Evolutionary conservation across 2,797 vertebrate species (phyloP).

Genomic region (Siniperca scherzeri): DNA sequence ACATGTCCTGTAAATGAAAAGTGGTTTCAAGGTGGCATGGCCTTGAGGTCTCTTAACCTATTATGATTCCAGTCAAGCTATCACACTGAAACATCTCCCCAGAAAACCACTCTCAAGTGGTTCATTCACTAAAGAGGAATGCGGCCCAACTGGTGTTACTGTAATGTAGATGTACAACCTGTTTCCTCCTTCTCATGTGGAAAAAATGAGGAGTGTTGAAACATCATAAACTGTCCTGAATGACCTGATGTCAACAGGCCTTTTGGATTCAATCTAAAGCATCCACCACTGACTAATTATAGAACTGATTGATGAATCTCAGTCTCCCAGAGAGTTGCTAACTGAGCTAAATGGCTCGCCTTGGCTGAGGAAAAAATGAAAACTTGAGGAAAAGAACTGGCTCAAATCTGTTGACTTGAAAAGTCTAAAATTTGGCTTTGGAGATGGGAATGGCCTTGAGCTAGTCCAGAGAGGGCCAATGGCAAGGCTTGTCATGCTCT

Average conservation of each 20-base stretch:
- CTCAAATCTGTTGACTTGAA: constrained; percentile 39
- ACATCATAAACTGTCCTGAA: not conserved
- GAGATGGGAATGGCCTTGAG: constrained; percentile 27
- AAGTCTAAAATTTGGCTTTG: constrained; percentile 30
- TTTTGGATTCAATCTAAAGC: not conserved
- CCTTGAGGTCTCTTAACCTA: constrained; percentile 12
- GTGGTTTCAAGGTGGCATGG: constrained; percentile 49
- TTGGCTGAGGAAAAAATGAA: constrained; percentile 33
- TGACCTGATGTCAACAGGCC: not conserved
- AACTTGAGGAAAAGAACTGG: constrained; percentile 19
- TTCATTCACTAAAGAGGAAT: constrained; percentile 65
- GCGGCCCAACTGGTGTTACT: constrained; percentile 51
- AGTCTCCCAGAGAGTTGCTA: not conserved
- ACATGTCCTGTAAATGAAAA: constrained; percentile 48
- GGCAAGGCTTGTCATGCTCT: constrained; percentile 36
- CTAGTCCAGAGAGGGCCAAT: constrained; percentile 6
- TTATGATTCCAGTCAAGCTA: constrained; percentile 45
- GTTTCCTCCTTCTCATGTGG: not conserved
- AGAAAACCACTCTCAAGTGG: constrained; percentile 33
- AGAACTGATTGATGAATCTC: constrained; percentile 27
- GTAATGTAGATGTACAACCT: constrained; percentile 20
- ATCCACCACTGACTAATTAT: constrained; percentile 6
- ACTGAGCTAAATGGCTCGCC: not conserved
- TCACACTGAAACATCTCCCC: not conserved
- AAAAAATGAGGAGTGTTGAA: not conserved